Base-by-base conservation (phyloP, 2,888 invertebrate species). In the Sepiola atlantica region DNA sequence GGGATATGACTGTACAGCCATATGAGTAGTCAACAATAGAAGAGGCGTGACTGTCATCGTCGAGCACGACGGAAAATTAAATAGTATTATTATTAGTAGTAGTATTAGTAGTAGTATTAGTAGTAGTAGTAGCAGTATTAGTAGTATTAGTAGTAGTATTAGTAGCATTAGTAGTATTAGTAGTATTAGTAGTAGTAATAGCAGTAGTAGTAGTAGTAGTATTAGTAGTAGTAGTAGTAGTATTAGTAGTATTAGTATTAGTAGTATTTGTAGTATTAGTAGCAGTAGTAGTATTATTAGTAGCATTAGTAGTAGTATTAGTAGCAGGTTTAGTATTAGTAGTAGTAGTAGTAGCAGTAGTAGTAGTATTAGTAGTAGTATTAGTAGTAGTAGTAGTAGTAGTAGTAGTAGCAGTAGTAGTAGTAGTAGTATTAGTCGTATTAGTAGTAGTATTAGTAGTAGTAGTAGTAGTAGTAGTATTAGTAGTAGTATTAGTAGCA, bases 321-420 rank as follows among this genome's bases (percentile, higher is more conserved):
- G 3, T 2, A 28, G 77, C 28, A 2, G 77, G 1, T 20, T 28
- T 21, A 0, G 16, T 55, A 20, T 14, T n/a, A 16, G 57, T 55
- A 12, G 24, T 35, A n/a, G n/a, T 92, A n/a, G 92, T 18, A n/a
- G 35, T 94, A 94, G 55, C 90, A 90, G 16, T 90, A 35, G 35
- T 94, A 94, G 35, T 94, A 94, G 90, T 91, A 94, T 28, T 91
- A 90, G 90, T 90, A 77, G 35, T 91, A 94, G 90, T 94, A 94
- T 18, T 94, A 90, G 90, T 94, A 94, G 90, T 91, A 90, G 90
- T 91, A 90, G 90, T 94, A 94, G 90, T 94, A 6, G 91, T 91
- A 94, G 90, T 94, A 90, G 94, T 90, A 90, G 90, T 90, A 90
- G 90, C 54, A 94, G 94, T 91, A 94, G 94, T 91, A 90, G 94